A percentile compares a stretch with the other conserved stretches of the same genome.
Evolutionary conservation across 2,113 vertebrate genomes (phyloP).

Genomic region (Microtus pennsylvanicus): DNA sequence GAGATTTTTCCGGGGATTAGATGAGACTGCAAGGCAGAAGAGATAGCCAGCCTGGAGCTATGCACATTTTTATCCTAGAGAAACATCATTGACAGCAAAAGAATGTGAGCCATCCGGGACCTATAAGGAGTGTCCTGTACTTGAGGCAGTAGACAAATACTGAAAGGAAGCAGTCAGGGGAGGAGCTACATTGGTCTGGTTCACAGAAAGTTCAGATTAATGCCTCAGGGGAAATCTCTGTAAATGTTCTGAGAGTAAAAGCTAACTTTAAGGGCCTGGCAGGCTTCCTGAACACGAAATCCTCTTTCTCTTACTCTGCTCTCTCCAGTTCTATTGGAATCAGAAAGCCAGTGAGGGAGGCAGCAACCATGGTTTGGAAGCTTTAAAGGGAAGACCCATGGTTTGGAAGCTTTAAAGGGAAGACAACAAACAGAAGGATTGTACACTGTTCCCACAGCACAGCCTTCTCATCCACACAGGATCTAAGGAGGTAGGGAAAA

Average conservation of each 20-base stretch:
- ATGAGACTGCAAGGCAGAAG: background rate
- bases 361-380: background rate
- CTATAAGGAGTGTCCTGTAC: background rate
- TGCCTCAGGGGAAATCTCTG: background rate
- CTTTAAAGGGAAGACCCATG: too few relatives aligned
- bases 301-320: background rate
- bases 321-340: background rate
- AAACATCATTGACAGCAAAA: background rate
- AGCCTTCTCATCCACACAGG: background rate
- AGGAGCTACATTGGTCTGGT: background rate
- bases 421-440: background rate
- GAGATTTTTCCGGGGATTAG: background rate
- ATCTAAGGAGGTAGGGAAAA: background rate
- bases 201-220: conserved; percentile 4
- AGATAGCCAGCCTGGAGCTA: background rate
- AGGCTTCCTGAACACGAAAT: background rate
- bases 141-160: background rate
- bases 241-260: conserved; percentile 26
- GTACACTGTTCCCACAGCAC: background rate
- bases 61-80: background rate
- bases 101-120: background rate
- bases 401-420: background rate
- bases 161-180: background rate
- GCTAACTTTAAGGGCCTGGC: background rate
- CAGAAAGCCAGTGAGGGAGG: background rate